phyloP scores from a whole-genome alignment of 2,888 invertebrate genomes.

The Linnaemya vulpina region DNA sequence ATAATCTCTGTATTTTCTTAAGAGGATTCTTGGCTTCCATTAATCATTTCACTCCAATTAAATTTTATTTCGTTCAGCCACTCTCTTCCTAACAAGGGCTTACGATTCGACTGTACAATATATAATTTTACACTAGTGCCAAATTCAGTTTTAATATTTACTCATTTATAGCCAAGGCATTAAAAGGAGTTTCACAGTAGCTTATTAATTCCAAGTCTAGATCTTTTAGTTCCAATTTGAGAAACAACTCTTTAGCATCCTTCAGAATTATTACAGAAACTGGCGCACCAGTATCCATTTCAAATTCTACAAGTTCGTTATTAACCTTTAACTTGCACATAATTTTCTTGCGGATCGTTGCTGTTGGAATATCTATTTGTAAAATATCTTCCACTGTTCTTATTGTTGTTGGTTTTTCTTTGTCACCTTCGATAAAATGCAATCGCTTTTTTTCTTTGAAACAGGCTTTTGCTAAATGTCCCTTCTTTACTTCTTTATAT shows the following conservation, averaged over 20 bases:
- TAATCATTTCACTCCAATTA: no score
- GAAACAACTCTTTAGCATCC: not conserved
- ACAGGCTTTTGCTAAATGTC: no score
- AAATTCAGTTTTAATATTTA: not conserved
- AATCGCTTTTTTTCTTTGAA: no score
- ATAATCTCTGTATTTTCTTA: not conserved
- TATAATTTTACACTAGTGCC: not conserved
- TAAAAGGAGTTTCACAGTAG: not conserved
- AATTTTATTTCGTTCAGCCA: conserved; percentile 1
- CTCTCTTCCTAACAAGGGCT: not conserved
- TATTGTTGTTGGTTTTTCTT: not conserved
- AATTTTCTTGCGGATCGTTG: not conserved
- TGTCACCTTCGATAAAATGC: not conserved
- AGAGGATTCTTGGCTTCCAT: no score
- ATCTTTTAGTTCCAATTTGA: not conserved
- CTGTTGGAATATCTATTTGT: not conserved
- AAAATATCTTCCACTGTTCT: no score
- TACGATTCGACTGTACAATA: not conserved
- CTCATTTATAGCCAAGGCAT: not conserved
- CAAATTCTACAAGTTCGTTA: conserved; percentile 46
- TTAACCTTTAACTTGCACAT: conserved; percentile 15
- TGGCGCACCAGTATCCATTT: conserved; percentile 1
- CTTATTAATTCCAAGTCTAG: not conserved
- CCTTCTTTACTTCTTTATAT: no score
- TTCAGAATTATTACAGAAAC: not conserved